phyloP scores from a whole-genome alignment of 2,797 vertebrate species.

The Squalus acanthias region DNA sequence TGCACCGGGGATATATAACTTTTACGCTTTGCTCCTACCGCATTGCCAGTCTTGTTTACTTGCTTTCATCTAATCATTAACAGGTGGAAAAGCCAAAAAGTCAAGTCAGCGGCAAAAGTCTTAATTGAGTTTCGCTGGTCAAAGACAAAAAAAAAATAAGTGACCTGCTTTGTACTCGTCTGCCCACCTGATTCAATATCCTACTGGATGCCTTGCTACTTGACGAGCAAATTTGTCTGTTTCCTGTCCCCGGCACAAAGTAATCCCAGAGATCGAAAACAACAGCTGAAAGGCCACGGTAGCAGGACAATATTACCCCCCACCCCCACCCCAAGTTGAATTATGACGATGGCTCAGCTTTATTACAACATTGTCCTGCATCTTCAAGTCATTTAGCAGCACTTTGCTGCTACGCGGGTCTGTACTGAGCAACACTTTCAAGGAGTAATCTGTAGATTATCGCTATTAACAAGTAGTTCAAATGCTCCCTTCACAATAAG shows the following conservation, averaged over 20 bases:
- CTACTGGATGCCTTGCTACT: slow-evolving; percentile 51
- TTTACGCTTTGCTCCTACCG: slow-evolving; percentile 60
- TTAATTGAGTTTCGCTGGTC: slow-evolving; percentile 65
- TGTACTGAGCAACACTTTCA: slow-evolving; percentile 46
- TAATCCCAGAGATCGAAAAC: slow-evolving; percentile 72
- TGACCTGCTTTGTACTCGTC: slow-evolving; percentile 53
- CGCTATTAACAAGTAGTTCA: slow-evolving; percentile 55
- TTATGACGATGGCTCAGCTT: slow-evolving; percentile 52
- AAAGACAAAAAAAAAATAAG: slow-evolving; percentile 57
- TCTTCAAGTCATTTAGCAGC: slow-evolving; percentile 47
- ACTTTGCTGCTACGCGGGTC: slow-evolving; percentile 39
- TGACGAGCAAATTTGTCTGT: slow-evolving; percentile 57
- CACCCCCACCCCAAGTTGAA: slow-evolving; percentile 48
- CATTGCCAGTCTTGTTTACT: slow-evolving; percentile 54
- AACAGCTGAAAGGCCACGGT: slow-evolving; percentile 72
- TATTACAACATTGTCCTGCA: slow-evolving; percentile 49
- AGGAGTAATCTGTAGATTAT: slow-evolving; percentile 57
- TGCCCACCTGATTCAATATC: slow-evolving; percentile 55
- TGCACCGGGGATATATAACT: slow-evolving; percentile 62
- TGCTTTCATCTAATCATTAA: slow-evolving; percentile 65
- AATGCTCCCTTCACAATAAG: slow-evolving; percentile 54
- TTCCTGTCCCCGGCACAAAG: slow-evolving; percentile 66
- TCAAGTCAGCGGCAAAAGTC: slow-evolving; percentile 52
- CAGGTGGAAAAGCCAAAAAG: slow-evolving; percentile 48
- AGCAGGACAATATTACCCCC: slow-evolving; percentile 56